Conservation (phyloP, 2,113 vertebrate species). For the Pelvicachromis taeniatus region DNA sequence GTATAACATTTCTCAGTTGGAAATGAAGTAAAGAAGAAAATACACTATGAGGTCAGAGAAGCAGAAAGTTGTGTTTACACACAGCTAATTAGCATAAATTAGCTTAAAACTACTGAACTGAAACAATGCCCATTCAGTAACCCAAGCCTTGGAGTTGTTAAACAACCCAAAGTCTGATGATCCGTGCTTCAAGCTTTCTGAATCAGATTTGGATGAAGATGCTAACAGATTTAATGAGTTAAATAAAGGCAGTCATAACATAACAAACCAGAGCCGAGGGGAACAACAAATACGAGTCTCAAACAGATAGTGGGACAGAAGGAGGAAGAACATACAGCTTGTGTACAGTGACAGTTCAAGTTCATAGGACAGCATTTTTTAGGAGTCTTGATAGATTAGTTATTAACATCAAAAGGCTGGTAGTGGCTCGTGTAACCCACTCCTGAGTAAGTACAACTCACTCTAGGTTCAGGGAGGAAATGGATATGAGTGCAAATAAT, state of each 20-base stretch:
- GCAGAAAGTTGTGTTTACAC: background rate
- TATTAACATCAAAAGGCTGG: background rate
- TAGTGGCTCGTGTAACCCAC: background rate
- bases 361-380: background rate
- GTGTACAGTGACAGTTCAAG: too few species aligned
- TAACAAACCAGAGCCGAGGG: too few species aligned
- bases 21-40: background rate
- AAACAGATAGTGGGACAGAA: too few species aligned
- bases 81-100: background rate
- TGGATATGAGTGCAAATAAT: background rate
- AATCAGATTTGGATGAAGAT: too few species aligned
- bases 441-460: background rate
- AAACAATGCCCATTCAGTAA: background rate
- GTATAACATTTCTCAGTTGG: background rate
- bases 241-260: too few species aligned
- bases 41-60: background rate
- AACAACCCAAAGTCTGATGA: too few species aligned
- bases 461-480: background rate
- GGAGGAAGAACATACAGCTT: too few species aligned
- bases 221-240: too few species aligned
- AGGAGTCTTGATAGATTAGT: background rate
- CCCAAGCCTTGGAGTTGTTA: too few species aligned
- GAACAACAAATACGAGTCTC: too few species aligned
- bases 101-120: background rate
- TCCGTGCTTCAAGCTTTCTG: too few species aligned